Evolutionary conservation across 2,113 vertebrate species (phyloP).

Genomic region (Melanostigma gelatinosum): DNA sequence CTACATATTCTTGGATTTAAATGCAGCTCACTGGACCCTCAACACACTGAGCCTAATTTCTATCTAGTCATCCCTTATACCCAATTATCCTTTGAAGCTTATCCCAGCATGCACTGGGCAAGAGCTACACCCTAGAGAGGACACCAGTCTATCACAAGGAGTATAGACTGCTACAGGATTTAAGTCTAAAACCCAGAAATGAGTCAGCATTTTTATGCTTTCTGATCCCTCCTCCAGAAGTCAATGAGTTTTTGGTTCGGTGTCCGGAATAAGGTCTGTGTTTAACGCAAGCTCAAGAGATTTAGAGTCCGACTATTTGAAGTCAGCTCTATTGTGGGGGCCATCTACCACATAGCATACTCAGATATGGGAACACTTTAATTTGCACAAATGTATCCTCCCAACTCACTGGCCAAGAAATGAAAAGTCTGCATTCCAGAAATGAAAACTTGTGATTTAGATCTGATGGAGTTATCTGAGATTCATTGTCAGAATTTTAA

Average conservation of each 20-base stretch:
- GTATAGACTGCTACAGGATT: neutral
- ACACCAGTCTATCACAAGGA: neutral
- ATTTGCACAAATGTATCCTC: neutral
- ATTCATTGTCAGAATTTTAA: neutral
- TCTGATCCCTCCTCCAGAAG: neutral
- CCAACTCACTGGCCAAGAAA: neutral
- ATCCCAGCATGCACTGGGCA: slow-evolving; percentile 13
- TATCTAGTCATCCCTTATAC: neutral
- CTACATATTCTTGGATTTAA: neutral
- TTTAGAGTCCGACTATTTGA: too few relatives aligned
- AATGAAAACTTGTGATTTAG: neutral
- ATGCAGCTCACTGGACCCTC: neutral
- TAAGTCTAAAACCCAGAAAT: neutral
- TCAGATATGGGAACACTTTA: neutral
- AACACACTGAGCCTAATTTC: neutral
- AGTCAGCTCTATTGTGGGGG: too few relatives aligned
- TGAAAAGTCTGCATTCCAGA: neutral
- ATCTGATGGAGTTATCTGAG: neutral
- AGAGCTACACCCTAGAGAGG: neutral
- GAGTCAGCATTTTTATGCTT: neutral
- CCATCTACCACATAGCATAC: neutral
- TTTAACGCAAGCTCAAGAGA: neutral
- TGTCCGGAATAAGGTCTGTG: neutral
- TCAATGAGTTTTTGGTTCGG: neutral
- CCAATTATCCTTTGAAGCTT: neutral